These are phyloP conservation scores for Asobara japonica DNA, from an alignment of 1,140 invertebrate genomes.

Conservation along the genomic window DNA sequence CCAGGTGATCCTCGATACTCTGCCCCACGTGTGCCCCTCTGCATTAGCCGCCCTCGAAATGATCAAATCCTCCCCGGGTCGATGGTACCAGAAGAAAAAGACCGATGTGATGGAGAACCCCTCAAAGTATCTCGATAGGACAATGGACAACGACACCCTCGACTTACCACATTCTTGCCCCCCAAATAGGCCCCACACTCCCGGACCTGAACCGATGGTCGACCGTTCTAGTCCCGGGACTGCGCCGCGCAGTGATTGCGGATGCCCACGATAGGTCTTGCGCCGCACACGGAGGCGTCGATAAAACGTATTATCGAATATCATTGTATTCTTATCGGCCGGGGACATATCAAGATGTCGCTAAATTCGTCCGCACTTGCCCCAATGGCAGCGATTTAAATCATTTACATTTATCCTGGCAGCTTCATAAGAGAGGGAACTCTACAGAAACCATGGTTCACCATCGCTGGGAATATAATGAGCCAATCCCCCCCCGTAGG, in stretches of 20 bases:
- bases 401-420: too few species aligned
- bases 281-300: slow-evolving; percentile 40
- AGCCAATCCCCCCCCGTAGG: too few species aligned
- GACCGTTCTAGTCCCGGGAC: slow-evolving; percentile 2
- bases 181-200: neutral
- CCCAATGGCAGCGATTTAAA: slow-evolving; percentile 40
- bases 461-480: too few species aligned
- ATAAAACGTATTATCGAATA: slow-evolving; percentile 30
- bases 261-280: slow-evolving; percentile 38
- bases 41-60: too few species aligned
- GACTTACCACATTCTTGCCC: neutral
- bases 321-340: too few species aligned
- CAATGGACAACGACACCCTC: neutral
- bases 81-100: neutral
- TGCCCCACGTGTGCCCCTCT: too few species aligned
- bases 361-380: slow-evolving; percentile 37
- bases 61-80: neutral
- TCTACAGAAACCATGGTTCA: too few species aligned
- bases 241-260: slow-evolving; percentile 17
- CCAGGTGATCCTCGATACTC: too few species aligned
- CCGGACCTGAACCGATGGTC: slow-evolving; percentile 18
- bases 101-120: neutral
- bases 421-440: too few species aligned
- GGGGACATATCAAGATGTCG: slow-evolving; percentile 28
- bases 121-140: neutral